Conservation (phyloP, 2,797 vertebrate species). For the Labroides dimidiatus region DNA sequence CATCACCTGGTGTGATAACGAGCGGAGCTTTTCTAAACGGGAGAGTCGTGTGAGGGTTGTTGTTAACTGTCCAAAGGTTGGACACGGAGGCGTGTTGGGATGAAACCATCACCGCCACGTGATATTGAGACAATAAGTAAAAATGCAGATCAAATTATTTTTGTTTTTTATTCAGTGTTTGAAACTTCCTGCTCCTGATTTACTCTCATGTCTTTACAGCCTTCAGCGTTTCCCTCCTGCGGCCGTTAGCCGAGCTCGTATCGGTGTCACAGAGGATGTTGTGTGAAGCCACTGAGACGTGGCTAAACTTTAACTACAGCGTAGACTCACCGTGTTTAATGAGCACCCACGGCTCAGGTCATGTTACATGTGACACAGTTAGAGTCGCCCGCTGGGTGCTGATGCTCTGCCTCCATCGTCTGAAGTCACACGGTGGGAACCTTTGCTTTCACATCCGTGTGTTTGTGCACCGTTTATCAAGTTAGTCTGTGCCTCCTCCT, state of each 20-base stretch:
- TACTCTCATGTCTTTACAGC: constrained; percentile 6
- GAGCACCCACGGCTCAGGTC: constrained; percentile 47
- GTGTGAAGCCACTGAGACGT: constrained; percentile 40
- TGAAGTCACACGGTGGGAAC: constrained; percentile 27
- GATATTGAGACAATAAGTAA: no score
- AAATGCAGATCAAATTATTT: no score
- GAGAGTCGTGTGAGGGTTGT: no score
- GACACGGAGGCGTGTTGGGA: no score
- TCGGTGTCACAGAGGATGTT: constrained; percentile 45
- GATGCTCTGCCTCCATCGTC: constrained; percentile 5
- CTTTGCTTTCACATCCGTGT: not conserved
- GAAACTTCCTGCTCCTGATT: not conserved
- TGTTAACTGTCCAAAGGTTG: no score
- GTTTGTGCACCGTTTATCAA: constrained; percentile 9
- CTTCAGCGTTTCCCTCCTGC: constrained; percentile 1
- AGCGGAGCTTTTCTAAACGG: no score
- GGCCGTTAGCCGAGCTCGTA: constrained; percentile 24
- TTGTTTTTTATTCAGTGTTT: no score
- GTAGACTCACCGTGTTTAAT: constrained; percentile 42
- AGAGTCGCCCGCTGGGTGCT: constrained; percentile 33
- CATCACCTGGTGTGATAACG: no score
- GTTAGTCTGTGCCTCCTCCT: constrained; percentile 12
- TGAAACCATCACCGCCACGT: no score
- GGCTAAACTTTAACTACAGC: constrained; percentile 58
- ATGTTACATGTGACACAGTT: constrained; percentile 33